Percentiles rank a stretch among this genome's conserved stretches.
Conservation (phyloP, 1,140 invertebrate genomes). For the Laodelphax striatellus region DNA sequence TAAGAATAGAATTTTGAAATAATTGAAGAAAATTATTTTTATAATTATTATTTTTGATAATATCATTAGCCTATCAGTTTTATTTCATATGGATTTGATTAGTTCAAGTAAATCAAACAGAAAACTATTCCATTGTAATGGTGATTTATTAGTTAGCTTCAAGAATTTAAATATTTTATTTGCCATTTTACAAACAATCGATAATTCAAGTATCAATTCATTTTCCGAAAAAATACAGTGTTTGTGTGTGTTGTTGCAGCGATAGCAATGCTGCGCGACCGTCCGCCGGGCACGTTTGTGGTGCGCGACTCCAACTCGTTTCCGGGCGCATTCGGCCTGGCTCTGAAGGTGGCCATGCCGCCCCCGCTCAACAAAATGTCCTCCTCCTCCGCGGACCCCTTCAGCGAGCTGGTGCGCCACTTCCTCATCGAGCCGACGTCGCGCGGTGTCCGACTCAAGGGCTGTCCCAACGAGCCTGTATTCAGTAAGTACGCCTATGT, state of each 20-base stretch:
- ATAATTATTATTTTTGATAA: too few relatives aligned
- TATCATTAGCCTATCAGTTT: too few relatives aligned
- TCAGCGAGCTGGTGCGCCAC: slow-evolving; percentile 84
- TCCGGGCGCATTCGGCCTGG: slow-evolving; percentile 93
- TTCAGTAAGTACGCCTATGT: slow-evolving; percentile 55
- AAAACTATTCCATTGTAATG: too few relatives aligned
- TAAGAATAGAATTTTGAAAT: too few relatives aligned
- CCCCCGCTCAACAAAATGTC: slow-evolving; percentile 48
- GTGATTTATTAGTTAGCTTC: too few relatives aligned
- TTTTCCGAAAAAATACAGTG: too few relatives aligned
- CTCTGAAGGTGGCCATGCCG: slow-evolving; percentile 78
- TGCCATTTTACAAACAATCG: too few relatives aligned
- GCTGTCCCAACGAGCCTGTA: slow-evolving; percentile 92
- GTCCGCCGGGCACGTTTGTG: slow-evolving; percentile 87
- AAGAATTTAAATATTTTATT: too few relatives aligned
- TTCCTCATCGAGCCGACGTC: slow-evolving; percentile 95
- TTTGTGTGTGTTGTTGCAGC: slow-evolving; percentile 43
- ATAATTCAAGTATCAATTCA: too few relatives aligned
- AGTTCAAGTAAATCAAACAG: too few relatives aligned
- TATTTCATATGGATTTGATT: too few relatives aligned
- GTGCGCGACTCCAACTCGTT: slow-evolving; percentile 91
- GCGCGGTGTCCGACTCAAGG: slow-evolving; percentile 88
- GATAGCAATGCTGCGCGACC: slow-evolving; percentile 74
- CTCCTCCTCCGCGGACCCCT: slow-evolving; percentile 37
- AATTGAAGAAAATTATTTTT: too few relatives aligned